Percentiles rank a stretch among this genome's conserved stretches.
Evolutionary conservation across 2,113 vertebrate species (phyloP).

Genomic region (Hippolais icterina): DNA sequence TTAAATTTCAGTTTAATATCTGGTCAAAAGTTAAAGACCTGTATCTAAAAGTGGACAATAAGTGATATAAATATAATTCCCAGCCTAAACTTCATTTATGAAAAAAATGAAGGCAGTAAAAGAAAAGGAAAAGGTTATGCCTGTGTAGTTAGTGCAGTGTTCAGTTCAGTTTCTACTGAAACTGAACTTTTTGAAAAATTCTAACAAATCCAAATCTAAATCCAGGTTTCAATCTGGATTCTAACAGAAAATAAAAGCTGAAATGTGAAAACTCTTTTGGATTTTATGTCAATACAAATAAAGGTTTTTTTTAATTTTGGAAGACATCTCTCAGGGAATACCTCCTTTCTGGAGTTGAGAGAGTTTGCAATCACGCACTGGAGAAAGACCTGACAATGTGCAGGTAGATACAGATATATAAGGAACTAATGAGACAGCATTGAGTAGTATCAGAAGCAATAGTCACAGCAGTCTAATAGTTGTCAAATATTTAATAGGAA

Average conservation of each 20-base stretch:
- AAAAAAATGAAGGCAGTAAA: constrained; percentile 9
- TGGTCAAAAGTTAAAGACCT: not conserved
- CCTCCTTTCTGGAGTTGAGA: not conserved
- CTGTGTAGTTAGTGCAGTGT: too few species aligned
- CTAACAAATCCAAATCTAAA: not conserved
- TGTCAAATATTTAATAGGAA: not conserved
- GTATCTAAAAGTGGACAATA: not conserved
- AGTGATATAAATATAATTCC: not conserved
- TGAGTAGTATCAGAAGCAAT: not conserved
- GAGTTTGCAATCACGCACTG: not conserved
- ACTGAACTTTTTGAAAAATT: not conserved
- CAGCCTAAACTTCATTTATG: not conserved
- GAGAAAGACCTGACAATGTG: not conserved
- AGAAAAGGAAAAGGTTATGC: too few species aligned
- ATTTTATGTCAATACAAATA: not conserved
- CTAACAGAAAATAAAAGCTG: not conserved
- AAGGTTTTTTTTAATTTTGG: not conserved
- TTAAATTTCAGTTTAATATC: not conserved
- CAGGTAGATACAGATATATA: not conserved
- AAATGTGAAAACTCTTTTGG: not conserved
- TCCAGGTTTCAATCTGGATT: not conserved
- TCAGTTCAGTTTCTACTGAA: not conserved
- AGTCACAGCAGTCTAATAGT: not conserved
- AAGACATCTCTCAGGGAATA: not conserved
- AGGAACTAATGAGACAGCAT: not conserved